Conservation (phyloP, 2,797 vertebrate genomes). For the Protonibea diacanthus region DNA sequence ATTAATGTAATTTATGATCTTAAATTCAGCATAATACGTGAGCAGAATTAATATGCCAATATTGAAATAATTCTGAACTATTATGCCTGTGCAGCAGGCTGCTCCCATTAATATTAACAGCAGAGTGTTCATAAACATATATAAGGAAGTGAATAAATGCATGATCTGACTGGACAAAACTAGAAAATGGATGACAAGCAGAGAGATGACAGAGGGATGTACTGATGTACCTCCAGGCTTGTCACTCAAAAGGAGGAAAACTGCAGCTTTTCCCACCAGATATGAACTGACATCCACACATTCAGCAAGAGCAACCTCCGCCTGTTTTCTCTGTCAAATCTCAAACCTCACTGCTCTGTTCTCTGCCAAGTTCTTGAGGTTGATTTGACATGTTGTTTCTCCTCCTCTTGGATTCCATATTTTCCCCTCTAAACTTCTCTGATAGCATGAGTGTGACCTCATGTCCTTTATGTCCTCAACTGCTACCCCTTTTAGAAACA, state of each 20-base stretch:
- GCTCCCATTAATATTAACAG: constrained; percentile 42
- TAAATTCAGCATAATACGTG: neutral
- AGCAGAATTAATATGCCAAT: constrained; percentile 33
- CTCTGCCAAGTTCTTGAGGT: constrained; percentile 6
- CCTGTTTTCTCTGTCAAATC: constrained; percentile 9
- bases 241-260: constrained; percentile 29
- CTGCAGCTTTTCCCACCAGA: neutral
- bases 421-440: constrained; percentile 1
- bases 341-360: constrained; percentile 18
- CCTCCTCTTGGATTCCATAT: neutral
- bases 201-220: constrained; percentile 15
- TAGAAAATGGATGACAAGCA: constrained; percentile 30
- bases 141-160: constrained; percentile 46
- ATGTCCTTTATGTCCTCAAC: neutral
- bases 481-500: neutral
- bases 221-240: constrained; percentile 13
- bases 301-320: constrained; percentile 2
- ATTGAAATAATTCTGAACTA: constrained; percentile 55
- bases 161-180: constrained; percentile 30
- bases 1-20: neutral
- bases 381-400: constrained; percentile 23
- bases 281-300: constrained; percentile 32
- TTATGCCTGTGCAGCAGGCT: constrained; percentile 38
- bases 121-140: constrained; percentile 11
- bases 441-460: neutral